Evolutionary conservation across 2,797 vertebrate species (phyloP).

Genomic region (Gymnoscopelus braueri): DNA sequence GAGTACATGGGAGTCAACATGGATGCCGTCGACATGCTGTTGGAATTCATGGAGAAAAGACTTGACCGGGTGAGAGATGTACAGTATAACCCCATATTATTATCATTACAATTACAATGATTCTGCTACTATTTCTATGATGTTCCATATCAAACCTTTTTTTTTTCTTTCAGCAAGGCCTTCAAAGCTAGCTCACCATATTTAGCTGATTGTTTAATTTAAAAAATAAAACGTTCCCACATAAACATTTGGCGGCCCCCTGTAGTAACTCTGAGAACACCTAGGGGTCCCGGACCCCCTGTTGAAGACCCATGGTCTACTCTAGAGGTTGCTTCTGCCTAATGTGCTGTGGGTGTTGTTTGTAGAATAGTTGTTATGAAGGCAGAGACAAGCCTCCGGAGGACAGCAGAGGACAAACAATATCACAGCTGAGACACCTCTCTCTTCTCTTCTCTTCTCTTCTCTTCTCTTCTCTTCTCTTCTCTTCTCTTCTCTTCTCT

Average conservation of each 20-base stretch:
- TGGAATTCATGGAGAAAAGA: constrained; percentile 89
- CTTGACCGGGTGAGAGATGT: constrained; percentile 85
- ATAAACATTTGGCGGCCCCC: too few species aligned
- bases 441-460: background rate
- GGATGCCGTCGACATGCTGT: constrained; percentile 88
- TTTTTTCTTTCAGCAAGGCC: too few species aligned
- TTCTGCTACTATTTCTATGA: too few species aligned
- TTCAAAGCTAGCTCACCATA: too few species aligned
- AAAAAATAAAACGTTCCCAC: too few species aligned
- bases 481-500: constrained; percentile 4
- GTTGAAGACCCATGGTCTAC: background rate
- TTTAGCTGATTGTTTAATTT: too few species aligned
- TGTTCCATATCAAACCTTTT: too few species aligned
- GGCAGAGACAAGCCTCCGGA: background rate
- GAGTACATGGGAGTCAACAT: constrained; percentile 95
- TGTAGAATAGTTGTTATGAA: constrained; percentile 10
- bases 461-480: background rate
- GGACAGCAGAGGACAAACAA: constrained; percentile 2
- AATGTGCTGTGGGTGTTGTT: constrained; percentile 30
- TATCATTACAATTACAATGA: too few species aligned
- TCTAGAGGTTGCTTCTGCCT: background rate
- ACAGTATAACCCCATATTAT: too few species aligned
- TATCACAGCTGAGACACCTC: constrained; percentile 6
- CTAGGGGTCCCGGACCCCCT: too few species aligned
- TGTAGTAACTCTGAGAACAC: too few species aligned